Base-by-base conservation (phyloP, 2,113 vertebrate species). In the Eptesicus fuscus region DNA sequence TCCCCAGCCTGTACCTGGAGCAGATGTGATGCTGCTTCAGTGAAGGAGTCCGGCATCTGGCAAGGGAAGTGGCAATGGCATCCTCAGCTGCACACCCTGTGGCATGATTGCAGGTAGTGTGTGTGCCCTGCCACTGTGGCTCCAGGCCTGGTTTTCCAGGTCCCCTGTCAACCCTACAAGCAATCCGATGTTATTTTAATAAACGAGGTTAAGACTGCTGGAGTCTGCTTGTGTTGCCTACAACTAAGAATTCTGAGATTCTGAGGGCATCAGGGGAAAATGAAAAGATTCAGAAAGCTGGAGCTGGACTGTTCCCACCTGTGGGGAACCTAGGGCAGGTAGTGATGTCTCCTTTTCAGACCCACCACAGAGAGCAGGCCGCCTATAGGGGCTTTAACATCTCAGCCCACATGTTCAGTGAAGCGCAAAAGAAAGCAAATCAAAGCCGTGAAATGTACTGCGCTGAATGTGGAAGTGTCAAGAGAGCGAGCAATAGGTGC, bases 371-470 rank as follows among this genome's bases (percentile, higher is more conserved):
- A 65, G 18, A 69, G 53, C 14, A 12, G 49, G 13, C 22, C 49
- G n/a, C 17, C 71, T 65, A 9, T 10, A 14, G 30, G 12, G 37
- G 13, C 65, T 73, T 92, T 61, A 70, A 77, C 20, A 80, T 9
- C 73, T 49, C 40, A 70, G 82, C 35, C 8, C 61, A 67, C 25
- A 0, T 37, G 67, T 32, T 63, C 35, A 78, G 53, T 49, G 88
- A 65, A 86, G n/a, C 32, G 10, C 70, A 12, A 79, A 87, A 93
- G 49, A 70, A 95, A 83, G 56, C 9, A 85, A 51, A 95, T 59
- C 59, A 89, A 90, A 95, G 82, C 78, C 56, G 78, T 44, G 32
- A n/a, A 35, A 35, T 20, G 12, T 9, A 9, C 65, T 49, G 11
- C 5, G n/a, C 35, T 17, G 23, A 49, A 42, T 5, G 22, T n/a